phyloP scores from a whole-genome alignment of 2,113 vertebrate genomes.

The Cynopterus brachyotis region DNA sequence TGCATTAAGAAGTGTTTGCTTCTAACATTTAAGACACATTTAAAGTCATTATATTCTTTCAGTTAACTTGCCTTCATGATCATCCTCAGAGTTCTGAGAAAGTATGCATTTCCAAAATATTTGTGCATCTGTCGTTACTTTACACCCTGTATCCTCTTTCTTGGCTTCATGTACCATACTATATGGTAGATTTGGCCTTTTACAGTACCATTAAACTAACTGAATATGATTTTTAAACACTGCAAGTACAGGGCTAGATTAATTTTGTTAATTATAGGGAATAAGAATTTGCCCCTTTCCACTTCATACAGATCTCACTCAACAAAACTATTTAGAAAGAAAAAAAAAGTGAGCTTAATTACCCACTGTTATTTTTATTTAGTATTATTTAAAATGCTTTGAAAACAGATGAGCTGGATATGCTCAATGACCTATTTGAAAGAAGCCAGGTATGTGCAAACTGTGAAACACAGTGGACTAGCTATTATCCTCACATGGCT shows the following conservation, averaged over 20 bases:
- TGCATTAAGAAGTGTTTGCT: neutral
- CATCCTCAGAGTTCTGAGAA: neutral
- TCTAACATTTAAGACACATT: neutral
- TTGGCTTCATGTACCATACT: neutral
- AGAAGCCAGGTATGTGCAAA: neutral
- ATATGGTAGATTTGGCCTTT: neutral
- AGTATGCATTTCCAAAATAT: neutral
- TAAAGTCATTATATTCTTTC: neutral
- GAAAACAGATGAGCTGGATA: neutral
- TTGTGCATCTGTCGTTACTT: neutral
- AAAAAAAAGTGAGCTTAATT: neutral
- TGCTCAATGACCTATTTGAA: neutral
- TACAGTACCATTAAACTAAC: neutral
- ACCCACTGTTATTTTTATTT: neutral
- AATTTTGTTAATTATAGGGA: neutral
- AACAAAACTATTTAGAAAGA: neutral
- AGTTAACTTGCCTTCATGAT: neutral
- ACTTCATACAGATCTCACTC: neutral
- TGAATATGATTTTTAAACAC: neutral
- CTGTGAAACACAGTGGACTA: neutral
- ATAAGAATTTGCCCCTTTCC: neutral
- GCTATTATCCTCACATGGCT: neutral
- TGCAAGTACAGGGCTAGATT: neutral
- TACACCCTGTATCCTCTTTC: neutral
- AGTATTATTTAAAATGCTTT: slow-evolving; percentile 3